Evolutionary conservation across 2,888 invertebrate species (phyloP).

Genomic region (Microctonus brassicae): DNA sequence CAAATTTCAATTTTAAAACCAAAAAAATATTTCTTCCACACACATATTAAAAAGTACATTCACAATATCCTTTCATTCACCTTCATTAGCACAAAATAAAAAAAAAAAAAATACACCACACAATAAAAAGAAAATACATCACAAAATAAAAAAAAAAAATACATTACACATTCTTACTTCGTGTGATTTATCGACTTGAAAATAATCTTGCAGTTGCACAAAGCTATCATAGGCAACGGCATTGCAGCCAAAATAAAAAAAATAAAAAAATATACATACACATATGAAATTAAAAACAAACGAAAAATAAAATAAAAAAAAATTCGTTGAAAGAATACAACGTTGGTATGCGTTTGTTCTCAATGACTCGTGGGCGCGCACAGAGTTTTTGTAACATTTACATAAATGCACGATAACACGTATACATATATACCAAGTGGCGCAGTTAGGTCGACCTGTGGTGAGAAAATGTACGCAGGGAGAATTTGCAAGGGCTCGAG

Average conservation of each 20-base stretch:
- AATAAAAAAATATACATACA: neutral
- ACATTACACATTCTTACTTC: too few species aligned
- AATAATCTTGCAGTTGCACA: neutral
- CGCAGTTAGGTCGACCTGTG: neutral
- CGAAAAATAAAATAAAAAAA: neutral
- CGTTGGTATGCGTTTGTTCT: slow-evolving; percentile 4
- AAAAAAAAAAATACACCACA: neutral
- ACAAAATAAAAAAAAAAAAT: too few species aligned
- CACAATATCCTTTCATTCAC: too few species aligned
- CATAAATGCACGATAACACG: slow-evolving; percentile 21
- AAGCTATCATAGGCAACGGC: neutral
- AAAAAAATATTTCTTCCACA: too few species aligned
- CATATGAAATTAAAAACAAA: neutral
- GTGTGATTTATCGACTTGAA: neutral
- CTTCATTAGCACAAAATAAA: too few species aligned
- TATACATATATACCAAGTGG: slow-evolving; percentile 9
- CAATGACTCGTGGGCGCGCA: neutral
- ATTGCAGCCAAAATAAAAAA: neutral
- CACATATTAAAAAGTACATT: too few species aligned
- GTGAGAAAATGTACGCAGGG: slow-evolving; percentile 10
- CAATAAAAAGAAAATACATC: neutral
- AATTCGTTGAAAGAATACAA: neutral
- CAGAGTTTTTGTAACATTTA: slow-evolving; percentile 18
- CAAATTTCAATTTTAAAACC: too few species aligned
- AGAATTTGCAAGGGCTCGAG: neutral